These are phyloP conservation scores for Nomia melanderi DNA, from an alignment of 1,140 invertebrate species.

Conservation along the genomic window DNA sequence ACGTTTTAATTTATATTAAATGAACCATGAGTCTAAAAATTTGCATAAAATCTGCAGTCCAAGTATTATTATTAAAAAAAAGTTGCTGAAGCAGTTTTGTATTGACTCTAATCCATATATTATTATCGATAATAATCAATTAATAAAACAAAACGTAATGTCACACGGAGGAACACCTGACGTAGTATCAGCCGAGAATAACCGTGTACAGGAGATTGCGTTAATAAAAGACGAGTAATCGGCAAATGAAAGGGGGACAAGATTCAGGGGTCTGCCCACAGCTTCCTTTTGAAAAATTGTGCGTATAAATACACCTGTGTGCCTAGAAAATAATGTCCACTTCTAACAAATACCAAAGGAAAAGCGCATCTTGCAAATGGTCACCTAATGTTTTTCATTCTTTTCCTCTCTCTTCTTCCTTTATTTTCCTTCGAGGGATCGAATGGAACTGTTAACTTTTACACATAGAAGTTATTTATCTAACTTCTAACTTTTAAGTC, in stretches of 20 bases:
- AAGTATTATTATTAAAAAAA: too few species aligned
- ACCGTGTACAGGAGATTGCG: neutral
- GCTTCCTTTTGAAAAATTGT: neutral
- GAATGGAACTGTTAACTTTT: too few species aligned
- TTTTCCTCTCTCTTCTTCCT: too few species aligned
- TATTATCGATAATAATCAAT: too few species aligned
- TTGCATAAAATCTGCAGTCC: too few species aligned
- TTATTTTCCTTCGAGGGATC: too few species aligned
- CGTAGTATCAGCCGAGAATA: neutral
- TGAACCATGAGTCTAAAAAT: too few species aligned
- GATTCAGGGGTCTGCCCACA: neutral
- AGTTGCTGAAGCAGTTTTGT: too few species aligned
- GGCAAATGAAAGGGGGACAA: slow-evolving; percentile 9
- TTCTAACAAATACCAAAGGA: slow-evolving; percentile 24
- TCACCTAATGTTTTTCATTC: neutral
- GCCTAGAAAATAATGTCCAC: neutral
- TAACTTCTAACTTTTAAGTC: too few species aligned
- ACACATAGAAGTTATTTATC: too few species aligned
- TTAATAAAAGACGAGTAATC: neutral
- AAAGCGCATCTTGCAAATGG: slow-evolving; percentile 30
- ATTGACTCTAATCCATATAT: too few species aligned
- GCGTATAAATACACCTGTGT: neutral
- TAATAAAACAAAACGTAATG: neutral
- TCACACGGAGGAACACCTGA: neutral
- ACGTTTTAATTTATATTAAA: too few species aligned